Evolutionary conservation across 2,113 vertebrate genomes (phyloP), one percentile per base, ranked within the genome.

Genomic region (Manacus vitellinus): DNA sequence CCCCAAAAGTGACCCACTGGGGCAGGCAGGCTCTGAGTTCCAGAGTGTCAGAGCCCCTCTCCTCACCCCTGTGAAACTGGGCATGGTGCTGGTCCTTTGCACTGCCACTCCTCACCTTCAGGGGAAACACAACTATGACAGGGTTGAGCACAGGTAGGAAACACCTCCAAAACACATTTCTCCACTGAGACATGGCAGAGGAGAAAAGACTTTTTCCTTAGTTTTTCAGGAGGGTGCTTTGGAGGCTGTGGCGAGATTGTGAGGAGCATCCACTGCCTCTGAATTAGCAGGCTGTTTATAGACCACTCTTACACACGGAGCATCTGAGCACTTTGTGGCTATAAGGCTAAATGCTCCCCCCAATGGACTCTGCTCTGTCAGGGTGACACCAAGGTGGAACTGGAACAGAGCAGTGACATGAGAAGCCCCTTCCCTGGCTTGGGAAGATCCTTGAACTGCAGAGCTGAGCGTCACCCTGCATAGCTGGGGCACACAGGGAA

Each of bases 11-110:
- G 73, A 33, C 22, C 31, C 24, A 0, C 43, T 12, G 77, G 59
- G 49, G 11, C 3, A 3, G 70, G 83, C 46, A 44, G 82, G 54
- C 35, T 72, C 67, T 35, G 72, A 89, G 61, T 63, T 41, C 12
- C 28, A 30, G 24, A 25, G 39, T 30, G 39, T 30, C 61, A 30
- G 25, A 63, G 28, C 30, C 37, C 33, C 2, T 73, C 39, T 61
- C 9, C 54, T 83, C 1, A 1, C 21, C 14, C 49, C 31, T 2
- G 0, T 0, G 2, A 27, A 85, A 28, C 33, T 0, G 7, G 43
- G 44, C 74, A 35, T 0, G 0, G 44, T 51, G 27, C 33, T 7
- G 5, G 12, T 39, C 33, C 33, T 68, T 35, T 1, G 3, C 46
- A 19, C 35, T 3, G 1, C 37, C 18, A 35, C 4, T 51, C 51